Percentiles rank a stretch among this genome's conserved stretches.
Evolutionary conservation across 2,113 vertebrate species (phyloP).

Genomic region (Poicephalus gulielmi): DNA sequence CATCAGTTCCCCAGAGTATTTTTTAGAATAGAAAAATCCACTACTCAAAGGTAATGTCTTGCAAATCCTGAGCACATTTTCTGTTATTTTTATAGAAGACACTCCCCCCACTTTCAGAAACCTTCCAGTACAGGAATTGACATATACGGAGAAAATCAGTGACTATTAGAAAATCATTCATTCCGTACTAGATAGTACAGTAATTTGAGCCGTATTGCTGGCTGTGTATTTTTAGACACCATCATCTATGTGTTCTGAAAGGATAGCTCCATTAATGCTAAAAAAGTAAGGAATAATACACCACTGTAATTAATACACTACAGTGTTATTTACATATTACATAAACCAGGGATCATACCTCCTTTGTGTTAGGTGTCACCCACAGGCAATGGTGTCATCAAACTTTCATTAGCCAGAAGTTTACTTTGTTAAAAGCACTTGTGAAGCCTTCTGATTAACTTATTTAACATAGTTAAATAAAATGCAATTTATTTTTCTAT

Average conservation of each 20-base stretch:
- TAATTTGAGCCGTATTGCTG: not conserved
- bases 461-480: not conserved
- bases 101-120: not conserved
- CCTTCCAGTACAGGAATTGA: not conserved
- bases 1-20: not conserved
- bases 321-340: not conserved
- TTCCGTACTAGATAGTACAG: not conserved
- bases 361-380: not conserved
- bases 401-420: not conserved
- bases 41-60: not conserved
- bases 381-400: not conserved
- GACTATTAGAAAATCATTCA: not conserved
- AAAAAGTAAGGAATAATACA: not conserved
- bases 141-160: not conserved
- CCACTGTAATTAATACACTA: not conserved
- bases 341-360: not conserved
- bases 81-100: not conserved
- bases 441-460: not conserved
- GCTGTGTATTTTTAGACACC: not conserved
- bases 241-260: not conserved
- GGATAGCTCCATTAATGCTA: not conserved
- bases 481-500: not conserved
- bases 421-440: slow-evolving; percentile 4
- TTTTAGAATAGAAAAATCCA: not conserved
- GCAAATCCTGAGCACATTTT: not conserved